phyloP scores from a whole-genome alignment of 2,888 invertebrate genomes.

The Mesochorus sp. region DNA sequence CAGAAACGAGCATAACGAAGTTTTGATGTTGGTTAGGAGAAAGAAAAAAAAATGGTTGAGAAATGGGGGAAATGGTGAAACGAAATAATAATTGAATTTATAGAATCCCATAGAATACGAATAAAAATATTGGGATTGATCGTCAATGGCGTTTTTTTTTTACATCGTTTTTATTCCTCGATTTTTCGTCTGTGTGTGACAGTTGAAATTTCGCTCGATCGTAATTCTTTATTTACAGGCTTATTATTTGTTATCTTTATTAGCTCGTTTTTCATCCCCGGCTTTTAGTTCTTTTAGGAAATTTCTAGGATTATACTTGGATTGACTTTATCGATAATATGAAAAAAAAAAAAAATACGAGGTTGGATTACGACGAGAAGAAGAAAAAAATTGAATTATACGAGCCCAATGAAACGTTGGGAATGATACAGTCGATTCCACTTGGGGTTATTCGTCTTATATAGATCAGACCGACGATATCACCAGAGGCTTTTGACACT shows the following conservation, averaged over 20 bases:
- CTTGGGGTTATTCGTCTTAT: no score
- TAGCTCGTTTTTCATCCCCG: conserved; percentile 3
- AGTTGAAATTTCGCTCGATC: conserved; percentile 27
- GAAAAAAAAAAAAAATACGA: no score
- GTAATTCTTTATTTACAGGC: conserved; percentile 9
- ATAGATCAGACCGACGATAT: no score
- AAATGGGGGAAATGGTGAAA: not conserved
- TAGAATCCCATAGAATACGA: no score
- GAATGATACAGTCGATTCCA: no score
- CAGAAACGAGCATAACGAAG: not conserved
- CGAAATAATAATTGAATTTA: conserved; percentile 36
- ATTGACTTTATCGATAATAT: no score
- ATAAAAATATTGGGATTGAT: conserved; percentile 8
- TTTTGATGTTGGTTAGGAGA: no score
- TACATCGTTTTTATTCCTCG: conserved; percentile 11
- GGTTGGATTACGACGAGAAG: no score
- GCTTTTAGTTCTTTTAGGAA: no score
- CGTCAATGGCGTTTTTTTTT: conserved; percentile 7
- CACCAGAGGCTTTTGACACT: not conserved
- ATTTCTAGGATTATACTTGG: no score
- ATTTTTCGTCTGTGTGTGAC: not conserved
- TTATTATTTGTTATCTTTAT: conserved; percentile 6
- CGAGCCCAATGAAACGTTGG: no score
- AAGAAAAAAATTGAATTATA: no score
- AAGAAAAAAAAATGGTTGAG: not conserved